A percentile compares a stretch with the other conserved stretches of the same genome.
phyloP scores from a whole-genome alignment of 1,140 invertebrate genomes.

The Monochamus saltuarius region DNA sequence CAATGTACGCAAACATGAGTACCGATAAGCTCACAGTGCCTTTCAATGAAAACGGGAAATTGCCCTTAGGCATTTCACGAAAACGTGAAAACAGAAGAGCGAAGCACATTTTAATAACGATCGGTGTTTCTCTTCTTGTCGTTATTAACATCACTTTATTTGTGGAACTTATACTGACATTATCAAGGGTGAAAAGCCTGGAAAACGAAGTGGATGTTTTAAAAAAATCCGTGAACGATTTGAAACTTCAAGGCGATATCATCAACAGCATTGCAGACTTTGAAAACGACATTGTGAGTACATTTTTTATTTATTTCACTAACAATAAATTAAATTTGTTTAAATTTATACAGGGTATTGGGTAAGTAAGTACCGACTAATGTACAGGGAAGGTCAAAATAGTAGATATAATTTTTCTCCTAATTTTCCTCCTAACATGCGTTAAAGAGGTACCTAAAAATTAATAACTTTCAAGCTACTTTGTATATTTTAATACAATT shows the following conservation, averaged over 20 bases:
- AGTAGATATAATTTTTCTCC: too few species aligned
- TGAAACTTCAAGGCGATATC: slow-evolving; percentile 1
- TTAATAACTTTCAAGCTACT: too few species aligned
- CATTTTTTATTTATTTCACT: slow-evolving; percentile 1
- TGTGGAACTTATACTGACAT: not conserved
- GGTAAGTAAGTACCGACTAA: too few species aligned
- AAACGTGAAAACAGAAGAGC: too few species aligned
- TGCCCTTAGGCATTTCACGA: not conserved
- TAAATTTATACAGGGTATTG: too few species aligned
- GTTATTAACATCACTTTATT: not conserved
- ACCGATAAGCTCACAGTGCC: slow-evolving; percentile 6
- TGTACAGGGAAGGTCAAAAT: too few species aligned
- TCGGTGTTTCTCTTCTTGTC: slow-evolving; percentile 4
- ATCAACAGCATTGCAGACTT: not conserved
- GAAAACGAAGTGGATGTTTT: slow-evolving; percentile 12
- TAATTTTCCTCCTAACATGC: too few species aligned
- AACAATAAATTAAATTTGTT: too few species aligned
- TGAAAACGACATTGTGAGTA: not conserved
- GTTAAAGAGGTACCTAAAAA: too few species aligned
- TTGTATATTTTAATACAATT: too few species aligned
- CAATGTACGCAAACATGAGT: too few species aligned
- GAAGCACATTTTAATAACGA: not conserved
- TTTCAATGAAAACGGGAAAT: not conserved
- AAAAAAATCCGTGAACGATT: not conserved
- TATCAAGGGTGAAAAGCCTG: slow-evolving; percentile 1